Percentiles rank a stretch among this genome's conserved stretches.
phyloP scores from a whole-genome alignment of 2,113 vertebrate species.

The Tretioscincus oriximinensis region DNA sequence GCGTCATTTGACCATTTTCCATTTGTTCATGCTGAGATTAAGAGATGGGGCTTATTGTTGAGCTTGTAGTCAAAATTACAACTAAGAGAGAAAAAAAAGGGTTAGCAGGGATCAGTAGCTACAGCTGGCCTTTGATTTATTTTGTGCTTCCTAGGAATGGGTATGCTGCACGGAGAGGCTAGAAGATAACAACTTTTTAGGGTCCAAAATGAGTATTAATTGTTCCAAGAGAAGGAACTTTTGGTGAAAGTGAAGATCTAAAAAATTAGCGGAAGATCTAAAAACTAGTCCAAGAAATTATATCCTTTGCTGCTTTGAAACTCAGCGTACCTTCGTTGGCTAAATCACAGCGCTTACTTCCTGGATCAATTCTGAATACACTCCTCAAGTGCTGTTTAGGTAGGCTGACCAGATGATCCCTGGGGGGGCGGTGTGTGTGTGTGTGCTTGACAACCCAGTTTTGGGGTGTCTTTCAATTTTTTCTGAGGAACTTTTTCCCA shows the following conservation, averaged over 20 bases:
- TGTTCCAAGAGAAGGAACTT: slow-evolving; percentile 35
- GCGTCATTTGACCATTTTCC: slow-evolving; percentile 74
- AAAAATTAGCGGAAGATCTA: no score
- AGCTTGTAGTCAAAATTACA: slow-evolving; percentile 71
- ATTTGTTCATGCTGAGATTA: slow-evolving; percentile 72
- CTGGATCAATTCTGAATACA: slow-evolving; percentile 1
- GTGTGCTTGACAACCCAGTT: no score
- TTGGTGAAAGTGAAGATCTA: background rate
- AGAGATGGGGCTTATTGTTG: slow-evolving; percentile 66
- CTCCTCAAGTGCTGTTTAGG: no score
- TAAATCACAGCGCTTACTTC: background rate
- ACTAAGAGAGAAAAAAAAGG: slow-evolving; percentile 49
- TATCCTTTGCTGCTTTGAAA: background rate
- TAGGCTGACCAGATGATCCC: no score
- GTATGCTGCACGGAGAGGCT: slow-evolving; percentile 49
- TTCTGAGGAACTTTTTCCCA: no score
- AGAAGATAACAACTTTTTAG: slow-evolving; percentile 42
- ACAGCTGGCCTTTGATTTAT: slow-evolving; percentile 61
- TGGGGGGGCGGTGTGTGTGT: no score
- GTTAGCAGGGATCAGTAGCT: slow-evolving; percentile 56
- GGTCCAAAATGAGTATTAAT: slow-evolving; percentile 48
- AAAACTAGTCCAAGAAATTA: no score
- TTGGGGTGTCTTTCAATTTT: no score
- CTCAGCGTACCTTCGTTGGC: slow-evolving; percentile 26
- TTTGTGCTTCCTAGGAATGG: slow-evolving; percentile 44